Evolutionary conservation across 53 echinoderm and acorn worm species (phyloP).

Genomic region (Stichopus horrens): DNA sequence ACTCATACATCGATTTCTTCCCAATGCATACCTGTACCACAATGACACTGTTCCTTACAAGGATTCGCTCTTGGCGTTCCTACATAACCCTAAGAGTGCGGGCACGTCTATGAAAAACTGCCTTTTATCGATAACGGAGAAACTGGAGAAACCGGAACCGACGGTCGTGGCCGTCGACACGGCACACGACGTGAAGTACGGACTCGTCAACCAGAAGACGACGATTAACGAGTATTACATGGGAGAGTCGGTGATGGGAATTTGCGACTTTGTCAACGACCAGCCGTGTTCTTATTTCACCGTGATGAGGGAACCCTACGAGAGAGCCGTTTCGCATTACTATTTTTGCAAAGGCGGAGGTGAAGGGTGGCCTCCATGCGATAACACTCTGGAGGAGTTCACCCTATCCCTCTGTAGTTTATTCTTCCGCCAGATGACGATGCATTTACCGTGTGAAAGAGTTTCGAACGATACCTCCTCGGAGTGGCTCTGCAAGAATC

Average conservation of each 20-base stretch:
- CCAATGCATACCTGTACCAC: conserved; percentile 17
- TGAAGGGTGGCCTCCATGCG: conserved; percentile 15
- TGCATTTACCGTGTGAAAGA: neutral
- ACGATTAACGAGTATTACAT: conserved; percentile 7
- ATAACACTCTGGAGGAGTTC: conserved; percentile 30
- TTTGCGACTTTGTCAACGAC: conserved; percentile 3
- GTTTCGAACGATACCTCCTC: neutral
- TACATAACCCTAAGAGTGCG: neutral
- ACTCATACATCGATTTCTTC: neutral
- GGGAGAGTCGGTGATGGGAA: conserved; percentile 26
- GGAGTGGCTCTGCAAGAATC: neutral
- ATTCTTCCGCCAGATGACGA: conserved; percentile 43
- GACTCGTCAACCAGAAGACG: neutral
- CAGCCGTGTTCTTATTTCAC: conserved; percentile 32
- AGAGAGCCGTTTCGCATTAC: conserved; percentile 34
- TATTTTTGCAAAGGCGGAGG: conserved; percentile 36
- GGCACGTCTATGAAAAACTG: conserved; percentile 19
- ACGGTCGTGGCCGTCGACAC: neutral
- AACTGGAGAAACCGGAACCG: neutral
- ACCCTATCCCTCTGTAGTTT: conserved; percentile 26
- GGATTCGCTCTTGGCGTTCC: neutral
- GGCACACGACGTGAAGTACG: neutral
- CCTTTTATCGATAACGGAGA: neutral
- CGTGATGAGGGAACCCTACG: conserved; percentile 35
- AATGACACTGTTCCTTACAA: neutral